Percentiles rank a stretch among this genome's conserved stretches.
phyloP scores from a whole-genome alignment of 2,888 invertebrate genomes.

The Luperina nickerlii region DNA sequence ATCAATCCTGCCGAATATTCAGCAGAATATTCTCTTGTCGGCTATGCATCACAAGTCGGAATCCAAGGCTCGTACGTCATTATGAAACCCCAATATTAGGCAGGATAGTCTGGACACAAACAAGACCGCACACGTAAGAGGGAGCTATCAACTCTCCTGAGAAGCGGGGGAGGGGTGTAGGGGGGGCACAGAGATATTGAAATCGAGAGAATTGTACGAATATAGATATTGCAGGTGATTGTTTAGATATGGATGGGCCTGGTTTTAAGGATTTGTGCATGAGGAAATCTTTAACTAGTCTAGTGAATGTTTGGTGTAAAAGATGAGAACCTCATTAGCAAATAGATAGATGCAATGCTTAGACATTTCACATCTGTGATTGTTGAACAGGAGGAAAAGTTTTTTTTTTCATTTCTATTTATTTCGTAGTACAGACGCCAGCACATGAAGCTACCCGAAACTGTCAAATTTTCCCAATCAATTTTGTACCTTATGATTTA shows the following conservation, averaged over 20 bases:
- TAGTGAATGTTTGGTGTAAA: neutral
- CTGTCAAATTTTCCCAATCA: too few relatives aligned
- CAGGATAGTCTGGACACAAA: constrained; percentile 82
- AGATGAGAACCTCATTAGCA: neutral
- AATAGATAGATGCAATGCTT: neutral
- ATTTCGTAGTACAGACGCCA: neutral
- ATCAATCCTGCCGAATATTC: constrained; percentile 37
- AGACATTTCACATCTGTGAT: too few relatives aligned
- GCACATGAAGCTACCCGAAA: too few relatives aligned
- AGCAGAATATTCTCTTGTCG: constrained; percentile 58
- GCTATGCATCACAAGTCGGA: constrained; percentile 73
- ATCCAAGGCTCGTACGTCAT: constrained; percentile 76
- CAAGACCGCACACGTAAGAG: constrained; percentile 85
- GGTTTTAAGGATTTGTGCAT: constrained; percentile 34
- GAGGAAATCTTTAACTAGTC: neutral
- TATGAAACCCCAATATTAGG: constrained; percentile 85
- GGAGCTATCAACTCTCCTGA: constrained; percentile 78
- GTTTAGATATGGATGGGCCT: constrained; percentile 52
- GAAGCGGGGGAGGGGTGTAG: constrained; percentile 46
- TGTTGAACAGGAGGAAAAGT: neutral
- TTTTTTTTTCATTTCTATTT: neutral
- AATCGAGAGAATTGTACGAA: constrained; percentile 67
- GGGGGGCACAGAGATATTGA: constrained; percentile 70
- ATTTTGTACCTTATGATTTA: too few relatives aligned
- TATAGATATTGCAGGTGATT: constrained; percentile 66